Evolutionary conservation across 2,797 vertebrate genomes (phyloP), one percentile per base, ranked within the genome.

Genomic region (Microctenopoma steveboyesi): DNA sequence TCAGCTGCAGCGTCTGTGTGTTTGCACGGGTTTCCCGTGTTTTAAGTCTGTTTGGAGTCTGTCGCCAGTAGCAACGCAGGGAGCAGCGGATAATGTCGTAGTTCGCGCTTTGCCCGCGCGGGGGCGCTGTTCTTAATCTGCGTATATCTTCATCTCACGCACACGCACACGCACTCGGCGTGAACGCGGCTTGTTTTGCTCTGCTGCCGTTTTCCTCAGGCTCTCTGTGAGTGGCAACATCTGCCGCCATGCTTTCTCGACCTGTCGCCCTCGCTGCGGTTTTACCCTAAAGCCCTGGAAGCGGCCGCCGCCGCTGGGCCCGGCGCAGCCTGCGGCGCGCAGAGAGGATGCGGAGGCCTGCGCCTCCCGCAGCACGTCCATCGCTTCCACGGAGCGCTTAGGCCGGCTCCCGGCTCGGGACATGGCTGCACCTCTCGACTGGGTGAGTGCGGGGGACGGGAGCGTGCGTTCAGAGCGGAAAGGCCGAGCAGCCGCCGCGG

Each of bases 361-460:
- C 39, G 64, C 13, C 60, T 54, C 75, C 74, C 61, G 33, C 51
- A 0, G 35, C 76, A 43, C 73, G 53, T 55, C 76, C 79, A 56
- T 63, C 79, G 1, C 28, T 53, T 27, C 50, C 72, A 82, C 74
- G 68, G 74, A 52, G 43, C 64, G 68, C 11, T 0, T 74, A 76
- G 76, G 57, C 30, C 30, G 30, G 30, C 4, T 7, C 30, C 28
- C 5, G 28, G 51, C 37, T 69, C 62, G 79, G 86, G 85, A 64
- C 42, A 93, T 93, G 93, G 92, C 91, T 69, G 93, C 92, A 54
- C 93, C 91, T 57, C 66, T 88, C 82, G 91, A 94, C 52, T 94
- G 95, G 95, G 93, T 95, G 54, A 89, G 93, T 79, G 91, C 92
- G 54, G 92, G 93, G 46, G 96, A 92, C 49, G 84, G 93, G 70